Evolutionary conservation across 2,888 invertebrate genomes (phyloP), one percentile per base, ranked within the genome.

Genomic region (Cyclophora punctaria): DNA sequence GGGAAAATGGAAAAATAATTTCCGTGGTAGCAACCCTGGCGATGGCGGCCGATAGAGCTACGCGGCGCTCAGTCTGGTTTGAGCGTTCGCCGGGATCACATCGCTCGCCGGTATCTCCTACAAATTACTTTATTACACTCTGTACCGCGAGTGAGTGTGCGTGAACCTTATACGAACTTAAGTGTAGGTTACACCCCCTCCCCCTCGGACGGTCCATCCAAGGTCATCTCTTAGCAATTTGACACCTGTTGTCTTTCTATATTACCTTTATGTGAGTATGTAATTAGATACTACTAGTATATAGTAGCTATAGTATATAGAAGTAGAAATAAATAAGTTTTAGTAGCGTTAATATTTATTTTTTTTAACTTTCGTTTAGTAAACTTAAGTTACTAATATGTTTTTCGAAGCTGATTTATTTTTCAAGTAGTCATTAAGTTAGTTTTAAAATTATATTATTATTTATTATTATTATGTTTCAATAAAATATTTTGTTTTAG

Each of bases 171-270:
- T 66, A 69, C 59, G 61, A 69, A 71, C 73, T 69, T 65, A 68
- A 72, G 76, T 78, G 73, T 64, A 66, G 59, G 63, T 72, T 70
- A 65, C 64, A 67, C 64, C 62, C 62, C 64, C 59, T 66, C 60
- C 58, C 55, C 57, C 54, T 64, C 68, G 69, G 68, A 67, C 75
- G 64, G 64, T 69, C 68, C 69, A 69, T 5, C 67, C 78, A 82
- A 83, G 83, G 83, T 79, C 83, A 75, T 71, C 76, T 57, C 69
- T 69, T 67, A 71, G 74, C 73, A 74, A 73, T 71, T 80, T 75
- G 80, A 80, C 83, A 84, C 83, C 81, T 84, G 84, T 85, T 84
- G 76, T 78, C 69, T 78, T 73, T 74, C 69, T 73, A 72, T 73
- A 74, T 67, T 77, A 73, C 20, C 20, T 70, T 76, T 67, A 44